Conservation (phyloP, 2,113 vertebrate species). For the Dromaius novaehollandiae region DNA sequence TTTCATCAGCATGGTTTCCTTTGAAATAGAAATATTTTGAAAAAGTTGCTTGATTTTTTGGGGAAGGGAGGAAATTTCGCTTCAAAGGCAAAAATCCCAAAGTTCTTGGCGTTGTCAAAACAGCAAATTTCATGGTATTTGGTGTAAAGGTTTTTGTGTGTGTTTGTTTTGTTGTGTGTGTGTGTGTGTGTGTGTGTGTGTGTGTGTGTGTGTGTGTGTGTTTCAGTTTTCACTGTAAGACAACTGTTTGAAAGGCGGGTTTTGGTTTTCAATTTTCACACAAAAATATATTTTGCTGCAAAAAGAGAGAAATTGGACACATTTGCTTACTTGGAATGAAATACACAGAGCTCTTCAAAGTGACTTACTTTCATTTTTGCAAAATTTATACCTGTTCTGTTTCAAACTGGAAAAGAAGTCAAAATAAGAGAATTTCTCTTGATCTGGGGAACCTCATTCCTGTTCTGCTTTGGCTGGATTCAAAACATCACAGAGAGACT, state of each 20-base stretch:
- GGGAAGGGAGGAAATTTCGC: not conserved
- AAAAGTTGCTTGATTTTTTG: not conserved
- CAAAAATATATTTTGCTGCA: not conserved
- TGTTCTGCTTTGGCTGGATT: not conserved
- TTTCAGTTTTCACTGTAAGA: not conserved
- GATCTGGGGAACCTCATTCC: not conserved
- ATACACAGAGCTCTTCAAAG: not conserved
- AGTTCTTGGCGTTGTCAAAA: conserved; percentile 1
- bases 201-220: too few relatives aligned
- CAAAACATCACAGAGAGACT: not conserved
- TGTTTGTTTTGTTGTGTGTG: too few relatives aligned
- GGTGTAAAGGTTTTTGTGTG: not conserved
- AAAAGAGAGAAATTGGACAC: not conserved
- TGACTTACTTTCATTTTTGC: not conserved
- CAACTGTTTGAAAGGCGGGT: not conserved
- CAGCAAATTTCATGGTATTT: not conserved
- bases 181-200: too few relatives aligned
- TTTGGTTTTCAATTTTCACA: conserved; percentile 18
- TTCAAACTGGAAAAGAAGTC: not conserved
- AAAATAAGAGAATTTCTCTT: not conserved
- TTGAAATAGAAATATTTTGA: not conserved
- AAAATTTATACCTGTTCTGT: not conserved
- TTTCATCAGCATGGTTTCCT: not conserved
- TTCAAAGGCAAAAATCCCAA: not conserved
- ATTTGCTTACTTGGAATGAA: not conserved